phyloP scores from a whole-genome alignment of 2,888 invertebrate genomes.

The Microchrysa polita region DNA sequence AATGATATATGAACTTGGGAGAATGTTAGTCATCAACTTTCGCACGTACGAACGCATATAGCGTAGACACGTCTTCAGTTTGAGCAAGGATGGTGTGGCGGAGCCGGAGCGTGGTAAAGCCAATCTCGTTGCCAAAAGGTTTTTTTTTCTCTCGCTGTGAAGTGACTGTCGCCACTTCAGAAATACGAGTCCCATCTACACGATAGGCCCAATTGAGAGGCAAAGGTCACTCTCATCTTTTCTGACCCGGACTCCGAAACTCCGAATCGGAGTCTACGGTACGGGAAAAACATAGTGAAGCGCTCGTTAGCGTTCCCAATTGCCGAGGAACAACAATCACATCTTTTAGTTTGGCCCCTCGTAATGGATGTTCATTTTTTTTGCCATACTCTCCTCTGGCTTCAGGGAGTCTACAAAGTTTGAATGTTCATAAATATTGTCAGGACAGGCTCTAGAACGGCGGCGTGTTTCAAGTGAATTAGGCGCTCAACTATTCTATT shows the following conservation, averaged over 20 bases:
- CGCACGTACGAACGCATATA: neutral
- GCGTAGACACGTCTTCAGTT: neutral
- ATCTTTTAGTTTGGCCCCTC: neutral
- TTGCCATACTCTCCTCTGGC: neutral
- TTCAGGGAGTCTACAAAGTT: neutral
- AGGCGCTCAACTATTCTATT: neutral
- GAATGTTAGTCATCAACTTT: constrained; percentile 3
- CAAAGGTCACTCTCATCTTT: constrained; percentile 4
- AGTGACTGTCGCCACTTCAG: neutral
- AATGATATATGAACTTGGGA: constrained; percentile 28
- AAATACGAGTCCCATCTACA: neutral
- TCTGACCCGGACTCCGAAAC: no score
- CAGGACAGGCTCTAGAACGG: neutral
- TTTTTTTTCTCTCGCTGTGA: no score
- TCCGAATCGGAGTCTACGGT: constrained; percentile 20
- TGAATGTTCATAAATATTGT: neutral
- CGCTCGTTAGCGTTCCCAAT: neutral
- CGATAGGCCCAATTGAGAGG: neutral
- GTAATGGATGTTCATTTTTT: constrained; percentile 12
- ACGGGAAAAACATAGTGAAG: neutral
- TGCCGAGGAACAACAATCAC: constrained; percentile 14
- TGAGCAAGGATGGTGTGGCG: neutral
- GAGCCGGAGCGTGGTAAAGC: neutral
- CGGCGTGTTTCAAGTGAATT: neutral
- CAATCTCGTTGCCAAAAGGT: neutral